These are phyloP conservation scores for Zenarchopterus dispar DNA, from an alignment of 2,797 vertebrate species.

Conservation along the genomic window DNA sequence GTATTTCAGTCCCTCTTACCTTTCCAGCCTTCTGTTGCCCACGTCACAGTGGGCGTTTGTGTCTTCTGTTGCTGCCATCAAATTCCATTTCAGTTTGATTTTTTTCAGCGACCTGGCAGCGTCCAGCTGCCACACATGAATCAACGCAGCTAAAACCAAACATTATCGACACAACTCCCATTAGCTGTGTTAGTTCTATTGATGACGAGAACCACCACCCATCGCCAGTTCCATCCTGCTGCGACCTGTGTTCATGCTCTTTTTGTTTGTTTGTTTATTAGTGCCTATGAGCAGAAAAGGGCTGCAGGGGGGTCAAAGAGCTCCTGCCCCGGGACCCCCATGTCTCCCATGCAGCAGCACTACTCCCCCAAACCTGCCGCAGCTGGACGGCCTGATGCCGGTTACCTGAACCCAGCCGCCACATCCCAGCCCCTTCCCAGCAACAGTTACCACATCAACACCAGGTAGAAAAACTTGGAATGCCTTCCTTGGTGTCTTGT, in stretches of 20 bases:
- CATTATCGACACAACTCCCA: constrained; percentile 44
- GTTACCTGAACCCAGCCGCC: constrained; percentile 86
- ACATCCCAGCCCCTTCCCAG: constrained; percentile 75
- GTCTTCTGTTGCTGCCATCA: too few species aligned
- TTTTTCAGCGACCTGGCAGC: constrained; percentile 12
- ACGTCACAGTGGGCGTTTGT: too few species aligned
- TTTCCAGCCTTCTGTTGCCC: too few species aligned
- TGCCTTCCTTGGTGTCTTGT: too few species aligned
- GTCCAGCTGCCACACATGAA: constrained; percentile 25
- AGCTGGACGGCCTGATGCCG: constrained; percentile 84
- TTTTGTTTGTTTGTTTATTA: constrained; percentile 55
- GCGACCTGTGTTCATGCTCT: constrained; percentile 14
- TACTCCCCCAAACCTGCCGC: constrained; percentile 84
- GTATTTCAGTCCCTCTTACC: too few species aligned
- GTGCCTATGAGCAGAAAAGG: constrained; percentile 93
- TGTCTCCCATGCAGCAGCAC: constrained; percentile 88
- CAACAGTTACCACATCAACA: constrained; percentile 79
- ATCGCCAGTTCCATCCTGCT: neutral
- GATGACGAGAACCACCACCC: constrained; percentile 20
- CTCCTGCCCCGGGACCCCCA: constrained; percentile 84
- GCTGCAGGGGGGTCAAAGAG: constrained; percentile 84
- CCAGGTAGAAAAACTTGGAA: constrained; percentile 69
- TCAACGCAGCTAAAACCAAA: constrained; percentile 39
- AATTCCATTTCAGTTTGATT: neutral
- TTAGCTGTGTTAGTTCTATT: constrained; percentile 48